phyloP scores from a whole-genome alignment of 1,140 invertebrate genomes.

The Brachionus asplanchnoidis region DNA sequence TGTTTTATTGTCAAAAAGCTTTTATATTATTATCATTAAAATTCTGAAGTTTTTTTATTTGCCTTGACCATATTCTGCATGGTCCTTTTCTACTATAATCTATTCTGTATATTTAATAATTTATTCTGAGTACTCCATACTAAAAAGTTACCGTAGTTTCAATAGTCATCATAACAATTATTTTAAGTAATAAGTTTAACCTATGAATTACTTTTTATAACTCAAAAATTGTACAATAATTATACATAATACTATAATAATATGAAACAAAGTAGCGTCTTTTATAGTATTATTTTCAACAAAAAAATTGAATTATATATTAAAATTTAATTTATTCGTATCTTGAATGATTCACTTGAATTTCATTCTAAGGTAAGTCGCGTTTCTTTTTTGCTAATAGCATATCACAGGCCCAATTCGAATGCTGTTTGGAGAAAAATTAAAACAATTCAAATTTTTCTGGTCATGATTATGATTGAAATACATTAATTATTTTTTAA shows the following conservation, averaged over 20 bases:
- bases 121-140: neutral
- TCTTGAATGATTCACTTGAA: neutral
- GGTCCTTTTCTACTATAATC: neutral
- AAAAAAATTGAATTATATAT: constrained; percentile 1
- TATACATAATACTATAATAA: constrained; percentile 1
- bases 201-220: neutral
- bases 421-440: neutral
- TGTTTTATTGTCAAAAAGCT: neutral
- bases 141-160: neutral
- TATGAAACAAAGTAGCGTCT: neutral
- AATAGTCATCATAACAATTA: neutral
- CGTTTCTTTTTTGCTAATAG: neutral
- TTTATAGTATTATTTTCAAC: neutral
- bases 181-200: neutral
- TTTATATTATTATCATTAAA: neutral
- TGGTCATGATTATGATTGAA: neutral
- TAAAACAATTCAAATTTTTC: neutral
- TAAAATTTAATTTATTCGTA: neutral
- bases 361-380: neutral
- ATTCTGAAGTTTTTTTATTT: neutral
- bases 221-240: neutral
- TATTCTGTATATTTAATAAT: neutral
- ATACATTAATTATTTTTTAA: neutral
- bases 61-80: neutral
- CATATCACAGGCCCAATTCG: neutral